Base-by-base conservation (phyloP, 2,113 vertebrate genomes). In the Sapayoa aenigma region DNA sequence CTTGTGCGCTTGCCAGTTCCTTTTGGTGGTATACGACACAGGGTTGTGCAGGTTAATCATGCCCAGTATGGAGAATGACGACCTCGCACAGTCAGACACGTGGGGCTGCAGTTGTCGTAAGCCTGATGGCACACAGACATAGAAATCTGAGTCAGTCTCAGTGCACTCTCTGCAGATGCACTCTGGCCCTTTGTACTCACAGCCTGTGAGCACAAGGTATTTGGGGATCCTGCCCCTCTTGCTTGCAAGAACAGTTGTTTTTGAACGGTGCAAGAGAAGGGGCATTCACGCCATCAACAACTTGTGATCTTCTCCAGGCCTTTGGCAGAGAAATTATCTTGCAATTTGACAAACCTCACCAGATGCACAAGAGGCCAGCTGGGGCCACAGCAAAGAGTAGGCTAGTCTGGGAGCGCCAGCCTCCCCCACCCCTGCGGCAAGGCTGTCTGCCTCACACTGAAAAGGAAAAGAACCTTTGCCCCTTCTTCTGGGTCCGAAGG, bases 381-480 rank as follows among this genome's bases (percentile, higher is more conserved):
- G 75, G 80, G 95, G 67, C 94, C 66, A 55, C 60, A 78, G 69
- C 14, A 3, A 86, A 88, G 86, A 90, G 75, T 14, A 22, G 5
- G 78, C 33, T 44, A 25, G 87, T 9, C 31, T 8, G 0, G 69
- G 75, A 90, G 83, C 9, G 0, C 21, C 9, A 5, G 90, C 68
- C 59, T 78, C 65, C 69, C 68, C 76, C 62, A 86, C 15, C 89
- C 83, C 80, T 92, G 76, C 1, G 1, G 94, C 89, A 71, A 63
- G 50, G 76, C 80, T 30, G 58, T 56, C 94, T 94, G 92, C 90
- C 71, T 67, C 4, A 0, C 4, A 8, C 66, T 74, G 84, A 68
- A 95, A 95, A 93, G 90, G 82, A 87, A 93, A 83, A 78, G 93
- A 94, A 91, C 87, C 93, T 95, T 92, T 97, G 66, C 93, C 87